These are phyloP conservation scores for Coenonympha glycerion DNA, from an alignment of 2,888 invertebrate genomes.

Conservation along the genomic window DNA sequence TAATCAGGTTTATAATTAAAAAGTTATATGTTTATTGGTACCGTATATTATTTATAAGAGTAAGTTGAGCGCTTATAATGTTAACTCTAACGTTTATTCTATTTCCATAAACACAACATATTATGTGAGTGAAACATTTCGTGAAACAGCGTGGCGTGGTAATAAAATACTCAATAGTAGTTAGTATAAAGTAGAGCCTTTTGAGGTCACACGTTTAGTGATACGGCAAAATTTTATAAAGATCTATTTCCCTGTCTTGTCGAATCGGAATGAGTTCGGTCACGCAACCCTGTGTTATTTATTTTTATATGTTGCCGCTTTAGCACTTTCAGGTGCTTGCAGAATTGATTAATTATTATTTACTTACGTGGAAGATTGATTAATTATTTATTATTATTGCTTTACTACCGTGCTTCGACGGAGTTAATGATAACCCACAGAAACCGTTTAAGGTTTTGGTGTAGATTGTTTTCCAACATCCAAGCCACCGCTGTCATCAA, in stretches of 20 bases:
- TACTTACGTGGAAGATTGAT: too few relatives aligned
- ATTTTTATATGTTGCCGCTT: constrained; percentile 1
- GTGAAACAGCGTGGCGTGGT: background rate
- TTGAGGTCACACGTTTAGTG: constrained; percentile 12
- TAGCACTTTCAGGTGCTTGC: background rate
- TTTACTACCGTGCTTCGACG: too few relatives aligned
- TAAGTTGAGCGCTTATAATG: too few relatives aligned
- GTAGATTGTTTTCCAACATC: too few relatives aligned
- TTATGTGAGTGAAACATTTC: background rate
- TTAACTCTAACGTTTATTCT: too few relatives aligned
- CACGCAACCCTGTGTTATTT: constrained; percentile 33
- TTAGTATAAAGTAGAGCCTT: constrained; percentile 5
- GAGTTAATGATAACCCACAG: too few relatives aligned
- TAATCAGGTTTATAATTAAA: too few relatives aligned
- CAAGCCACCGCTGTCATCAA: too few relatives aligned
- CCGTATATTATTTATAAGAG: too few relatives aligned
- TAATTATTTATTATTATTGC: too few relatives aligned
- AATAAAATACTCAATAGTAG: background rate
- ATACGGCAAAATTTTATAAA: constrained; percentile 31
- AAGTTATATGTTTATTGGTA: too few relatives aligned
- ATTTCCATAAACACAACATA: background rate
- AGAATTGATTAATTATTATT: background rate
- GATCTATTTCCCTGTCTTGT: constrained; percentile 29
- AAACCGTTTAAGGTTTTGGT: too few relatives aligned
- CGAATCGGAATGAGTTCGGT: constrained; percentile 33